Evolutionary conservation across 2,113 vertebrate genomes (phyloP), one percentile per base, ranked within the genome.

Genomic region (Damaliscus lunatus): DNA sequence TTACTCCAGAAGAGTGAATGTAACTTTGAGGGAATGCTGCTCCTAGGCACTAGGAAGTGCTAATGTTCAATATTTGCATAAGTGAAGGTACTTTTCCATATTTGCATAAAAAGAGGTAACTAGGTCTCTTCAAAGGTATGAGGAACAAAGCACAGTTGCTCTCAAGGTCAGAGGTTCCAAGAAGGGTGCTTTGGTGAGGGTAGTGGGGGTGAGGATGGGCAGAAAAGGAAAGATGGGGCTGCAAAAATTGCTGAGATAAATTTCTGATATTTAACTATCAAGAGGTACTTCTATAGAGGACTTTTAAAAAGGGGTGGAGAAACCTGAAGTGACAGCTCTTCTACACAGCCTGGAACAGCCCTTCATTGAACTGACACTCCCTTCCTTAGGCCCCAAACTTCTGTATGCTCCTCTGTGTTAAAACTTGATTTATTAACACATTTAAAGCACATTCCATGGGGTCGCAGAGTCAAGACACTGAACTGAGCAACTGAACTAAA

Each of bases 11-110:
- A 96, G 55, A 85, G 48, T 81, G 78, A 50, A 15, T 46, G 4
- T 91, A 98, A 84, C 55, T 53, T 98, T 95, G 95, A 97, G 96
- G 97, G 95, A 97, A 94, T 71, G 94, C 84, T 98, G 92, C 78
- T 96, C 62, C 86, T 74, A 80, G 62, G 59, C 93, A 93, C 77
- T 71, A 89, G 23, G 71, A 96, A 94, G 93, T 74, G 25, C 29
- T 94, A 96, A 97, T 97, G 95, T 93, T 89, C 93, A 80, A 91
- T 1, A 93, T 97, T 97, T 98, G 96, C 97, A 97, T 96, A 98
- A 97, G 90, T 94, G 91, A 88, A 89, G 71, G 93, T 81, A 98
- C 62, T 87, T 94, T 93, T 71, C 31, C 55, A 13, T 50, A 96
- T 98, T 91, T 97, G 78, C 86, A 97, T 80, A 92, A 83, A 92